Evolutionary conservation across 2,888 invertebrate species (phyloP).

Genomic region (Bombylius major): DNA sequence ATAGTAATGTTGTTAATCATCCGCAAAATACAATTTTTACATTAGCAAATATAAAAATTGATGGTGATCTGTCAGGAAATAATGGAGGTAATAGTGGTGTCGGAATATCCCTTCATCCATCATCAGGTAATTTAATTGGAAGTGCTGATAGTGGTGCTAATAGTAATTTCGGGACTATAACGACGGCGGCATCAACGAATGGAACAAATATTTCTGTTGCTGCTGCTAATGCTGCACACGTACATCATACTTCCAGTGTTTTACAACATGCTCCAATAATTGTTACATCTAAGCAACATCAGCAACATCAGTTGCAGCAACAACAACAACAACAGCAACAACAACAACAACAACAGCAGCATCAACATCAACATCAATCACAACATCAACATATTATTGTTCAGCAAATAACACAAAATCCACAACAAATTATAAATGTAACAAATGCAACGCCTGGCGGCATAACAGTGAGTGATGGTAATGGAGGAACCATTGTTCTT

Average conservation of each 20-base stretch:
- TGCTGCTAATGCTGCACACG: not conserved
- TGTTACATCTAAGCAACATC: conserved; percentile 8
- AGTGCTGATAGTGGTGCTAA: not conserved
- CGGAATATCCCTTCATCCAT: not conserved
- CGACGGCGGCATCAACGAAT: conserved; percentile 11
- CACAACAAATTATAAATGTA: conserved; percentile 10
- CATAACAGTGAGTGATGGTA: conserved; percentile 3
- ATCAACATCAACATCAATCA: conserved; percentile 18
- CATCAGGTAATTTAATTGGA: not conserved
- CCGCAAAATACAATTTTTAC: conserved; percentile 24
- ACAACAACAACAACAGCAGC: conserved; percentile 17
- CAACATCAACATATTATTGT: conserved; percentile 27
- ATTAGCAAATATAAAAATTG: conserved; percentile 16
- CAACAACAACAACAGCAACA: conserved; percentile 20
- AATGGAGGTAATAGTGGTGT: conserved; percentile 9
- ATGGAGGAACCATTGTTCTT: conserved; percentile 11
- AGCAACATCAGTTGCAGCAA: conserved; percentile 15
- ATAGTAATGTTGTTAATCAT: not conserved
- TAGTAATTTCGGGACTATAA: conserved; percentile 4
- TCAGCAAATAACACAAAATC: conserved; percentile 22
- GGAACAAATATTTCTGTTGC: conserved; percentile 12
- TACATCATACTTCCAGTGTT: not conserved
- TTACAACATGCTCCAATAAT: conserved; percentile 4
- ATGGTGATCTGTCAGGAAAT: conserved; percentile 13
- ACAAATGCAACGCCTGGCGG: conserved; percentile 7